Evolutionary conservation across 2,113 vertebrate genomes (phyloP).

Genomic region (Gnathonemus longibarbis): DNA sequence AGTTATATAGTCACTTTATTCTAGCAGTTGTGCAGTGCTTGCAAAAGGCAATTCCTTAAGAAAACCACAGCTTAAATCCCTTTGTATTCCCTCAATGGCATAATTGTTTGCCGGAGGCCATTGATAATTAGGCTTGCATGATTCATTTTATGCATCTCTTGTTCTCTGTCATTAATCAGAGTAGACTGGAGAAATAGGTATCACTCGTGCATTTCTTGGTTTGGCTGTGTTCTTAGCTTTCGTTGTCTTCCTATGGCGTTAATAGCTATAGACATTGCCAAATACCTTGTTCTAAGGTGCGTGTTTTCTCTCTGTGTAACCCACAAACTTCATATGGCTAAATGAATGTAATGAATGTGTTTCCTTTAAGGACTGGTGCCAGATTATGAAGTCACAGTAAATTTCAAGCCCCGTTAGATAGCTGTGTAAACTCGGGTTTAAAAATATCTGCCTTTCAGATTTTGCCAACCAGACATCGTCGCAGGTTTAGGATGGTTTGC

Average conservation of each 20-base stretch:
- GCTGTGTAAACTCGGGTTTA: constrained; percentile 25
- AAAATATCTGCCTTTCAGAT: constrained; percentile 27
- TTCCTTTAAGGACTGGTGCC: constrained; percentile 19
- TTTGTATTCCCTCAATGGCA: neutral
- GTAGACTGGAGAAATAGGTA: neutral
- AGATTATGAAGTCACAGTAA: constrained; percentile 31
- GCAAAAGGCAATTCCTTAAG: neutral
- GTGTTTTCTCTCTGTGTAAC: neutral
- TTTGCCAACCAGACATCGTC: constrained; percentile 18
- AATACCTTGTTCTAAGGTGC: neutral
- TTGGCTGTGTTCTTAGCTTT: neutral
- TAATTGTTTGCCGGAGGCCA: neutral
- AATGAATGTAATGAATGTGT: constrained; percentile 2
- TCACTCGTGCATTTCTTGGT: neutral
- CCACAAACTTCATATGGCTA: neutral
- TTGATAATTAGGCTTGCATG: neutral
- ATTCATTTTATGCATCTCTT: neutral
- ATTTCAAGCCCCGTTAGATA: constrained; percentile 14
- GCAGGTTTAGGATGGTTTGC: neutral
- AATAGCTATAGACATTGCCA: neutral
- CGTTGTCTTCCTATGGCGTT: neutral
- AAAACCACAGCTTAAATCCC: neutral
- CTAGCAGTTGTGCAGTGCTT: neutral
- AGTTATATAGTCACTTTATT: neutral
- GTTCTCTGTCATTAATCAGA: neutral